Evolutionary conservation across 2,113 vertebrate genomes (phyloP).

Genomic region (Pavo muticus): DNA sequence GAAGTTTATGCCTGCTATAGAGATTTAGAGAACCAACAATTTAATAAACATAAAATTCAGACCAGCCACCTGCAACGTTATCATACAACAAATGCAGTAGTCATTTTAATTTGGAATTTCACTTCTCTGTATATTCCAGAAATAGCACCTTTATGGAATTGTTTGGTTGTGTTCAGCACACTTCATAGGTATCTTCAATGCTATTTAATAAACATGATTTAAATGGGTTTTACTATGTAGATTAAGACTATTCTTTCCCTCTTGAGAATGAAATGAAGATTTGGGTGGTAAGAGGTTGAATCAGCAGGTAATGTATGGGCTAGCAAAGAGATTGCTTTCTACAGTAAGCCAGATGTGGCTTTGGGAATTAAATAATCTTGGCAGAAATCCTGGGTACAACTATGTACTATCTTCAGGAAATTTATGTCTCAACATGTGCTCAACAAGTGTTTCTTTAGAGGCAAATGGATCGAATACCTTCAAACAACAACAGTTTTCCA

Average conservation of each 20-base stretch:
- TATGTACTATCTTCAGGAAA: background rate
- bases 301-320: background rate
- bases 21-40: background rate
- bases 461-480: background rate
- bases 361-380: background rate
- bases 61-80: background rate
- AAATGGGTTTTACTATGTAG: background rate
- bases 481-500: background rate
- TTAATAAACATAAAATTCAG: background rate
- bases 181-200: background rate
- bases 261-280: background rate
- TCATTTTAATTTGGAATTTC: background rate
- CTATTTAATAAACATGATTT: background rate
- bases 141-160: background rate
- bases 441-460: background rate
- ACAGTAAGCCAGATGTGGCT: background rate
- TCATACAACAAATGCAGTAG: background rate
- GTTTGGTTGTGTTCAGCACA: background rate
- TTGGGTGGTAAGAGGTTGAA: background rate
- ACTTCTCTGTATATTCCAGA: background rate
- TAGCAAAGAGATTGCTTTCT: background rate
- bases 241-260: background rate
- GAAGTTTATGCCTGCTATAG: background rate
- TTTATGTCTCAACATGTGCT: accelerated
- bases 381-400: background rate